Percentiles rank a stretch among this genome's conserved stretches.
These are phyloP conservation scores for Agrotis ipsilon DNA, from an alignment of 2,888 invertebrate genomes.

Conservation along the genomic window DNA sequence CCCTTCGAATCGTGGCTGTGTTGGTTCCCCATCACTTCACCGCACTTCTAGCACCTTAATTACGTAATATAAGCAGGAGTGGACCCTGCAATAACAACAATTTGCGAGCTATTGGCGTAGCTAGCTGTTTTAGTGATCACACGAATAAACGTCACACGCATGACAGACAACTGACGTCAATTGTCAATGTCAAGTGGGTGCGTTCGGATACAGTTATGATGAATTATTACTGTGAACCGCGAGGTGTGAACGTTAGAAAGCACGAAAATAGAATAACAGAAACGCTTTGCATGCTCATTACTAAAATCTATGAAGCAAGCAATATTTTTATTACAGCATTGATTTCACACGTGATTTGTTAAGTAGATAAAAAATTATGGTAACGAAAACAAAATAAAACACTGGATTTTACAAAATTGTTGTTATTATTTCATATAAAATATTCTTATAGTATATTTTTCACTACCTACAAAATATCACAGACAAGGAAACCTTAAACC, in stretches of 20 bases:
- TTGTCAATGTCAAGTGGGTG: conserved; percentile 51
- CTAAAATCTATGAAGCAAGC: not conserved
- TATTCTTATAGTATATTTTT: conserved; percentile 1
- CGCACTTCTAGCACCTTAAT: conserved; percentile 46
- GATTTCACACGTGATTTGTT: not conserved
- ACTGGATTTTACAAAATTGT: not conserved
- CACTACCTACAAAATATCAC: conserved; percentile 40
- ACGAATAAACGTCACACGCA: conserved; percentile 50
- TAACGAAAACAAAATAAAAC: too few relatives aligned
- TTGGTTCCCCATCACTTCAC: conserved; percentile 81
- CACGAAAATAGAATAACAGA: conserved; percentile 7
- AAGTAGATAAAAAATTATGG: not conserved
- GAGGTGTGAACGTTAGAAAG: too few relatives aligned
- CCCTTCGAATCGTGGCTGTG: conserved; percentile 81
- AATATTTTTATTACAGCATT: conserved; percentile 17
- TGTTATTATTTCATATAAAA: not conserved
- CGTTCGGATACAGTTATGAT: conserved; percentile 41
- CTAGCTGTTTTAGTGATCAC: conserved; percentile 49
- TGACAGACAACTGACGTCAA: conserved; percentile 61
- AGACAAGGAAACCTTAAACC: conserved; percentile 17
- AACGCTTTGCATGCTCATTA: not conserved
- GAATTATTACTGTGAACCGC: not conserved
- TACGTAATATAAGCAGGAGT: conserved; percentile 54
- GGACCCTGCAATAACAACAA: conserved; percentile 46
- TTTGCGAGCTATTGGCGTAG: conserved; percentile 33